Evolutionary conservation across 2,888 invertebrate species (phyloP).

Genomic region (Diachrysia chrysitis): DNA sequence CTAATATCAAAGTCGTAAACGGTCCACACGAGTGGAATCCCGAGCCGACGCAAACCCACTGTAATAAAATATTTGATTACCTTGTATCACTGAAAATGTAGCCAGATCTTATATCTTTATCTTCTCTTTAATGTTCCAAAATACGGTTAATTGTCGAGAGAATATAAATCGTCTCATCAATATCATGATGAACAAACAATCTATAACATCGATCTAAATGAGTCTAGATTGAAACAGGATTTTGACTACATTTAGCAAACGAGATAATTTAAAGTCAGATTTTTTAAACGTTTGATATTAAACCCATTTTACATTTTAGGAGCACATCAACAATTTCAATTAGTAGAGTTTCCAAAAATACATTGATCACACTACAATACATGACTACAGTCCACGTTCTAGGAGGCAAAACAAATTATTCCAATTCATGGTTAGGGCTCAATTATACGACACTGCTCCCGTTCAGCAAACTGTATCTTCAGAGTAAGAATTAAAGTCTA

Average conservation of each 20-base stretch:
- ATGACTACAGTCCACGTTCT: too few species aligned
- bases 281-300: not conserved
- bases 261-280: not conserved
- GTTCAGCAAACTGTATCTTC: too few species aligned
- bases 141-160: not conserved
- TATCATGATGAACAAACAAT: not conserved
- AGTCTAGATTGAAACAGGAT: not conserved
- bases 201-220: not conserved
- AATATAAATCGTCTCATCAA: constrained; percentile 5
- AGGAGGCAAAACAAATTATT: too few species aligned
- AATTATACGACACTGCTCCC: too few species aligned
- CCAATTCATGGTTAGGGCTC: too few species aligned
- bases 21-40: constrained; percentile 2
- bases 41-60: not conserved
- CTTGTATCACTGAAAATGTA: not conserved
- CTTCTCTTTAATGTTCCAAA: not conserved
- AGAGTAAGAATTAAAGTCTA: too few species aligned
- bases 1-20: not conserved
- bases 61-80: not conserved
- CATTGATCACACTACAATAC: too few species aligned
- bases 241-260: not conserved
- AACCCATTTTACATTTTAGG: not conserved
- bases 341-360: too few species aligned
- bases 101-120: not conserved
- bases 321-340: too few species aligned